A percentile compares a stretch with the other conserved stretches of the same genome.
Conservation (phyloP, 2,888 invertebrate species). For the Phengaris arion region DNA sequence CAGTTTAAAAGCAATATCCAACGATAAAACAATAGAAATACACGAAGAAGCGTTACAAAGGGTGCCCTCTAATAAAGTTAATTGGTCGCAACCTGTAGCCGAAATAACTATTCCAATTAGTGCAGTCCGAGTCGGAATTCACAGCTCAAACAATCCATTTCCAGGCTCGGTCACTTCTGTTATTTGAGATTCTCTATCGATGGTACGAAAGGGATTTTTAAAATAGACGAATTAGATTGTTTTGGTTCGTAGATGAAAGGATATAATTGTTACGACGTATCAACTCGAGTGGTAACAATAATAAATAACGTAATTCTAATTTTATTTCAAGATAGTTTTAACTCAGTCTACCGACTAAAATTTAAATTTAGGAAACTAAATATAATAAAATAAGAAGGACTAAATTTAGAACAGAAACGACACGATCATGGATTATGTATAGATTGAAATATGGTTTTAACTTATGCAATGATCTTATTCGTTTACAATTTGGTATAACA, state of each 20-base stretch:
- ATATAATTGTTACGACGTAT: background rate
- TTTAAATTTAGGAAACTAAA: too few relatives aligned
- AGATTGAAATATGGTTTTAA: too few relatives aligned
- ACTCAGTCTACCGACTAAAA: background rate
- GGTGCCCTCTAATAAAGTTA: constrained; percentile 62
- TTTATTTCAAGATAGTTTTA: background rate
- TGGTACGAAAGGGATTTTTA: background rate
- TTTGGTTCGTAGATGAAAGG: background rate
- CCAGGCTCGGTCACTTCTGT: constrained; percentile 40
- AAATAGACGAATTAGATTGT: constrained; percentile 1
- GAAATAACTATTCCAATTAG: constrained; percentile 60
- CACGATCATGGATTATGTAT: too few relatives aligned
- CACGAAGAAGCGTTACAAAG: constrained; percentile 27
- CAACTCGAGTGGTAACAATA: background rate
- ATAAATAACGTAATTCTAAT: background rate
- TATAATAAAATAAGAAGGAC: too few relatives aligned
- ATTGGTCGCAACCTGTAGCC: constrained; percentile 42
- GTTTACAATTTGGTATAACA: too few relatives aligned
- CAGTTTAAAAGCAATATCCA: constrained; percentile 12
- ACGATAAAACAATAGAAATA: constrained; percentile 27
- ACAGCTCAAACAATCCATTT: constrained; percentile 45
- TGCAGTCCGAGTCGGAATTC: constrained; percentile 44
- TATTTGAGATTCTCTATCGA: constrained; percentile 35
- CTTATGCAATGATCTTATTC: too few relatives aligned
- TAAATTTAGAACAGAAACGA: too few relatives aligned